phyloP scores from a whole-genome alignment of 2,113 vertebrate species.

The Nibea coibor region DNA sequence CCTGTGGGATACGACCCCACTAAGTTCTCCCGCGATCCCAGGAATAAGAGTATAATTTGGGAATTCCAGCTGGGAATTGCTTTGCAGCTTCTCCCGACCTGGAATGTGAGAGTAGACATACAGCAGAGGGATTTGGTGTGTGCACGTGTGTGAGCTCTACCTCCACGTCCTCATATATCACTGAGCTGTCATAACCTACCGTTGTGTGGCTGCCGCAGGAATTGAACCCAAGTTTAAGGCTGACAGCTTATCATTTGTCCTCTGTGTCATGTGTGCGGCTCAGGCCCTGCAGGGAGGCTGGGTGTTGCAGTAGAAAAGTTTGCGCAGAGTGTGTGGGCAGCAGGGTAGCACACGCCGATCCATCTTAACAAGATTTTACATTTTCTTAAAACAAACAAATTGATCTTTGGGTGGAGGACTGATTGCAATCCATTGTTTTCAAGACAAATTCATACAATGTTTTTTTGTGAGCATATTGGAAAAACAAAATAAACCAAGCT shows the following conservation, averaged over 20 bases:
- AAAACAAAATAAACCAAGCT: background rate
- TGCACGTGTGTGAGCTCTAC: background rate
- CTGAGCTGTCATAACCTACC: slow-evolving; percentile 14
- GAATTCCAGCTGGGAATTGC: slow-evolving; percentile 64
- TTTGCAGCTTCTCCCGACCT: slow-evolving; percentile 34
- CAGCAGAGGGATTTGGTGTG: slow-evolving; percentile 2
- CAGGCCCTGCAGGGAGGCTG: background rate
- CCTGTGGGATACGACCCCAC: slow-evolving; percentile 57
- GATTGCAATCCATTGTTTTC: background rate
- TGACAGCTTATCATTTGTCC: slow-evolving; percentile 13
- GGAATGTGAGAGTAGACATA: slow-evolving; percentile 21
- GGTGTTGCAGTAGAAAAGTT: background rate
- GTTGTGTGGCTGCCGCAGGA: slow-evolving; percentile 14
- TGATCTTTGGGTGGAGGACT: background rate
- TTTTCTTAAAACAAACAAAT: background rate
- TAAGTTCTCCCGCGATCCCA: slow-evolving; percentile 62
- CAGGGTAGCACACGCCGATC: background rate
- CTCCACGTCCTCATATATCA: slow-evolving; percentile 41
- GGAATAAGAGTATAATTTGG: slow-evolving; percentile 48
- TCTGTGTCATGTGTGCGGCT: background rate
- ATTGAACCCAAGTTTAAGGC: slow-evolving; percentile 12
- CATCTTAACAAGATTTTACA: background rate
- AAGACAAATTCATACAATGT: background rate
- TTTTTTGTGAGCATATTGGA: background rate
- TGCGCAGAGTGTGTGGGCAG: background rate